Evolutionary conservation across 1,140 invertebrate species (phyloP).

Genomic region (Drosophila persimilis): DNA sequence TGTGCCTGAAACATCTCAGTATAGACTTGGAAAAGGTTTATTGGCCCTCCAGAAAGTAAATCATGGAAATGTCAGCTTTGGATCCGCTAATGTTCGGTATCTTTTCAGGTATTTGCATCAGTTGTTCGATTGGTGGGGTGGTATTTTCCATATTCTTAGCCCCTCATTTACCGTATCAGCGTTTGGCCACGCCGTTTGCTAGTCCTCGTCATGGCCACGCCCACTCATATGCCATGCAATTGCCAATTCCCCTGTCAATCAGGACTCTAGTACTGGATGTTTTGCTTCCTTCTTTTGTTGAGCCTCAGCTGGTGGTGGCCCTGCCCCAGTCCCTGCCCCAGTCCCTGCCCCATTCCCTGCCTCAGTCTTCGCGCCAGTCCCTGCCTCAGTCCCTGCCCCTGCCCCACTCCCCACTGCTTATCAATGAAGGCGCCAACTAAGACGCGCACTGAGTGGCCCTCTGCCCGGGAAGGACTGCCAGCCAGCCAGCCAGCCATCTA

Average conservation of each 20-base stretch:
- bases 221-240: slow-evolving; percentile 42
- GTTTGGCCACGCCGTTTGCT: slow-evolving; percentile 4
- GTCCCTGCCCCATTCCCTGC: too few species aligned
- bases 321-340: neutral
- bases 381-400: neutral
- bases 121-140: too few species aligned
- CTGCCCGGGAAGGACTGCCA: slow-evolving; percentile 17
- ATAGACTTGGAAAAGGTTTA: too few species aligned
- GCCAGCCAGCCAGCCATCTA: too few species aligned
- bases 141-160: neutral
- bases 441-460: slow-evolving; percentile 35
- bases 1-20: too few species aligned
- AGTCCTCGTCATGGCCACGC: slow-evolving; percentile 28
- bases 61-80: too few species aligned
- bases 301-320: neutral
- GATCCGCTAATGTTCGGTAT: too few species aligned
- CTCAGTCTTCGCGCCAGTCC: too few species aligned
- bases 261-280: slow-evolving; percentile 21
- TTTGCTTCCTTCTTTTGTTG: slow-evolving; percentile 36
- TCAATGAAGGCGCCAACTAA: slow-evolving; percentile 42
- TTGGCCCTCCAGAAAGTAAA: too few species aligned
- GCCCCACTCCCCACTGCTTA: slow-evolving; percentile 30
- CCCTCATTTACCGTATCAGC: slow-evolving; percentile 13
- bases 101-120: too few species aligned
- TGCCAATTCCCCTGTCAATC: slow-evolving; percentile 49